Percentiles rank a stretch among this genome's conserved stretches.
These are phyloP conservation scores for Pangasius djambal DNA, from an alignment of 2,797 vertebrate species.

Conservation along the genomic window DNA sequence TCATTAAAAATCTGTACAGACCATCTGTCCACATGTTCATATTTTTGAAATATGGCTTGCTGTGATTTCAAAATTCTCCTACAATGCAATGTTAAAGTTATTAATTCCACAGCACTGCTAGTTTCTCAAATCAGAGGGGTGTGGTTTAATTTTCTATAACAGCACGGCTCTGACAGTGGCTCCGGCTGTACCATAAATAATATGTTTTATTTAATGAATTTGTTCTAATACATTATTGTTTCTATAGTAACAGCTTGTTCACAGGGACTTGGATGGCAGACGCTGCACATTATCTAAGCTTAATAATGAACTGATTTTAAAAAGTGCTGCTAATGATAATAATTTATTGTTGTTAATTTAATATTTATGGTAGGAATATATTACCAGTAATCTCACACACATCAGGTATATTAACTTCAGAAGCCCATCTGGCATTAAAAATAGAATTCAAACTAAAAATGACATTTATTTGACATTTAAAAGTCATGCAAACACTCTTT, in stretches of 20 bases:
- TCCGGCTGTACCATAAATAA: not conserved
- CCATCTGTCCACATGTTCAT: not conserved
- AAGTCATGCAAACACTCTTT: conserved; percentile 1
- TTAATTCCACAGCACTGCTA: not conserved
- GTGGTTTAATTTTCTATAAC: not conserved
- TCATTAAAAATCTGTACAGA: not conserved
- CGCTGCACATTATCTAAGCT: not conserved
- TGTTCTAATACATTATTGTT: not conserved
- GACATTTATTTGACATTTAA: not conserved
- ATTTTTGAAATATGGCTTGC: not conserved
- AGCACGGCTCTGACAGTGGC: not conserved
- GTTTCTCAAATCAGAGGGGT: not conserved
- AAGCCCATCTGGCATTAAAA: not conserved
- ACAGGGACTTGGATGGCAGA: not conserved
- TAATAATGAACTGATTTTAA: not conserved
- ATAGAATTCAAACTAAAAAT: no score
- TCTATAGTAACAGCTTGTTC: not conserved
- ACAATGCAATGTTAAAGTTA: not conserved
- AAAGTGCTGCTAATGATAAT: not conserved
- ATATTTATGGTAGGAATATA: not conserved
- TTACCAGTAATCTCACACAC: not conserved
- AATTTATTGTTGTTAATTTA: not conserved
- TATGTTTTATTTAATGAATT: not conserved
- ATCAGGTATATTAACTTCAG: no score
- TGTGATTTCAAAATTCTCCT: not conserved